phyloP scores from a whole-genome alignment of 2,113 vertebrate species.

The Cynopterus brachyotis region DNA sequence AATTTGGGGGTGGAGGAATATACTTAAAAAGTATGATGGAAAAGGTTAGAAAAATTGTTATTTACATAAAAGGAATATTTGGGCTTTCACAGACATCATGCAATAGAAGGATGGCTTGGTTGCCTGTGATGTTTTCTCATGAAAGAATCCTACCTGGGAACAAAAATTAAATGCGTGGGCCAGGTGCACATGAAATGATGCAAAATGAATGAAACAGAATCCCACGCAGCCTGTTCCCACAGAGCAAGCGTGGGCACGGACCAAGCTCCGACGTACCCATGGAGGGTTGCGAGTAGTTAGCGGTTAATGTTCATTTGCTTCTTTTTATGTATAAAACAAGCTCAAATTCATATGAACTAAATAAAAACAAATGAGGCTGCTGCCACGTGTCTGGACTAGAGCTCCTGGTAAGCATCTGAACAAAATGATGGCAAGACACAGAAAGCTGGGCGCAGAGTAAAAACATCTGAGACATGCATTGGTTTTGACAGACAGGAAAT shows the following conservation, averaged over 20 bases:
- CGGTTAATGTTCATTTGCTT: not conserved
- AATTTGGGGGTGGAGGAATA: not conserved
- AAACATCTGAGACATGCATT: conserved; percentile 17
- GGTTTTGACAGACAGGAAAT: conserved; percentile 68
- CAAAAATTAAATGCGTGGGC: not conserved
- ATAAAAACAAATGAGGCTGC: conserved; percentile 68
- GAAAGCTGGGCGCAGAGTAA: not conserved
- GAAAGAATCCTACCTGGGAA: not conserved
- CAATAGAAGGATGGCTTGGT: not conserved
- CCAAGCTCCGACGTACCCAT: accelerated
- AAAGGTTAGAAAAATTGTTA: not conserved
- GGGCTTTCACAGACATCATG: not conserved
- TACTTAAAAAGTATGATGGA: not conserved
- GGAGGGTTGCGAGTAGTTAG: not conserved
- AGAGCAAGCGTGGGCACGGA: accelerated
- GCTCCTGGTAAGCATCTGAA: conserved; percentile 61
- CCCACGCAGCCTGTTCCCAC: not conserved
- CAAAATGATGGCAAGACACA: conserved; percentile 48
- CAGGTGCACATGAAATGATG: not conserved
- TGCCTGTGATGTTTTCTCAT: not conserved
- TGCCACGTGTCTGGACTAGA: conserved; percentile 58
- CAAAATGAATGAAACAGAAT: not conserved
- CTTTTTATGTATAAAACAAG: conserved; percentile 62
- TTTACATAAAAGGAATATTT: not conserved
- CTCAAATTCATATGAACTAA: conserved; percentile 47